Evolutionary conservation across 1,140 invertebrate species (phyloP).

Genomic region (Archivesica marissinica): DNA sequence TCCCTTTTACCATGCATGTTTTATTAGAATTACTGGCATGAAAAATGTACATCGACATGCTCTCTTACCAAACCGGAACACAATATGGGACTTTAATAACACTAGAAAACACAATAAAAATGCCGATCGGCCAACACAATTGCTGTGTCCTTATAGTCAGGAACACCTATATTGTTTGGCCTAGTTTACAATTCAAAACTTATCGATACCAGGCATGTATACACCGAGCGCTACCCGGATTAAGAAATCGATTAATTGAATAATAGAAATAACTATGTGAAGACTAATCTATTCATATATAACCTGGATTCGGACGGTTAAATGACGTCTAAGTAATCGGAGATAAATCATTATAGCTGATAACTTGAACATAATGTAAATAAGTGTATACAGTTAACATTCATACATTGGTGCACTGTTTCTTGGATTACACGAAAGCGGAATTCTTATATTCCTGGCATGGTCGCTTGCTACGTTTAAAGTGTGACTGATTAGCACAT

Average conservation of each 20-base stretch:
- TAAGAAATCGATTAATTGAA: neutral
- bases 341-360: neutral
- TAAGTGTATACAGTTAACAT: neutral
- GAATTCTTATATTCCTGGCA: neutral
- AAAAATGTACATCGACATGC: too few species aligned
- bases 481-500: neutral
- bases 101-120: too few species aligned
- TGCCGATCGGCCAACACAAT: too few species aligned
- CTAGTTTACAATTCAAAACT: too few species aligned
- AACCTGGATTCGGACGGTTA: neutral
- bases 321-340: neutral
- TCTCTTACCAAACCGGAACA: too few species aligned
- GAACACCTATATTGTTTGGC: too few species aligned
- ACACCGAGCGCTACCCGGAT: conserved; percentile 15
- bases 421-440: neutral
- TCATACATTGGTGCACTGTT: neutral
- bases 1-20: too few species aligned
- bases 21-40: too few species aligned
- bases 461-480: neutral
- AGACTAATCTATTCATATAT: neutral
- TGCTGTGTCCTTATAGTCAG: too few species aligned
- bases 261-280: neutral
- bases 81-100: too few species aligned
- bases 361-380: neutral
- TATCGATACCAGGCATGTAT: too few species aligned